Conservation (phyloP, 1,140 invertebrate genomes). For the Phenacoccus solenopsis region DNA sequence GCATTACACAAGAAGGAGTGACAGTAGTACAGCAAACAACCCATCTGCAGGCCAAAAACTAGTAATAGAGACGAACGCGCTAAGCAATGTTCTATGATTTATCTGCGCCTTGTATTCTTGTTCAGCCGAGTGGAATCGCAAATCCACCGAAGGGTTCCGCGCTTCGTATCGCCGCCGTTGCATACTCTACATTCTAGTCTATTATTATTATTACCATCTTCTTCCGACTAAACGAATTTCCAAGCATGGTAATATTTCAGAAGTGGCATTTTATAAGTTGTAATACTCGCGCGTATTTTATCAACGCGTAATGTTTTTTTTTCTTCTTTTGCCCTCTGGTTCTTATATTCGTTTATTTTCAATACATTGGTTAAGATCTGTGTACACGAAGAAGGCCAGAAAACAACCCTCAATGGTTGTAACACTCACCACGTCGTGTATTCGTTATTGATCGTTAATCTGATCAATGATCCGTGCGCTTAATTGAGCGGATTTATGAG, state of each 20-base stretch:
- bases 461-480: too few species aligned
- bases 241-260: conserved; percentile 1
- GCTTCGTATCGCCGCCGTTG: background rate
- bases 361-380: background rate
- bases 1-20: conserved; percentile 7
- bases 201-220: conserved; percentile 7
- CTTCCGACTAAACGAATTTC: conserved; percentile 6
- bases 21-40: conserved; percentile 12
- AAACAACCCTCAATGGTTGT: too few species aligned
- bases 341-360: too few species aligned
- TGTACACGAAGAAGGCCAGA: background rate
- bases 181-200: background rate
- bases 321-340: too few species aligned
- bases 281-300: background rate
- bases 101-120: conserved; percentile 4
- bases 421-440: too few species aligned
- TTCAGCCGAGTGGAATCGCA: conserved; percentile 9
- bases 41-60: background rate
- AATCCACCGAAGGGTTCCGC: conserved; percentile 1
- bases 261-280: conserved; percentile 1
- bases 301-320: too few species aligned
- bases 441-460: too few species aligned
- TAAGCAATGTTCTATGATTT: conserved; percentile 9
- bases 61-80: background rate
- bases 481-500: too few species aligned